Evolutionary conservation across 2,113 vertebrate genomes (phyloP).

Genomic region (Callionymus lyra): DNA sequence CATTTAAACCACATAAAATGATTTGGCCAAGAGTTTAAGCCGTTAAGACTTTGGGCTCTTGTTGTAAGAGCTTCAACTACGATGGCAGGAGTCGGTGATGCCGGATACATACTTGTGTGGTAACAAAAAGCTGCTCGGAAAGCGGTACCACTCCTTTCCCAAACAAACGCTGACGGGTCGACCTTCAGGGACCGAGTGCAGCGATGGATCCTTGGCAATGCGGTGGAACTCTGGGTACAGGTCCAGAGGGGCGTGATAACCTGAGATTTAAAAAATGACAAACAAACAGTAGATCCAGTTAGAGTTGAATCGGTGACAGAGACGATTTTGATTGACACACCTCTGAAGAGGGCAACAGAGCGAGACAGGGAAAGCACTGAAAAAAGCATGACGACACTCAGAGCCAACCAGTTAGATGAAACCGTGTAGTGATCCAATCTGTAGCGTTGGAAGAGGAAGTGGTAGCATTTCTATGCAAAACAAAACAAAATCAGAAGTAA

Average conservation of each 20-base stretch:
- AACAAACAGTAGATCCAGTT: not conserved
- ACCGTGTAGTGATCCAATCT: slow-evolving; percentile 92
- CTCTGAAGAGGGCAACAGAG: slow-evolving; percentile 89
- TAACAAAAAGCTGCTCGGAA: slow-evolving; percentile 92
- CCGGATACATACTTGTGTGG: slow-evolving; percentile 82
- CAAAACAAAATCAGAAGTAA: slow-evolving; percentile 10
- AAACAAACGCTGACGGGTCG: slow-evolving; percentile 84
- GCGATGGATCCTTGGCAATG: slow-evolving; percentile 80
- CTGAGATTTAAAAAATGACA: slow-evolving; percentile 57
- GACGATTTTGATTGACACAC: slow-evolving; percentile 45
- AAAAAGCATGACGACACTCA: slow-evolving; percentile 78
- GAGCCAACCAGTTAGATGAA: slow-evolving; percentile 90
- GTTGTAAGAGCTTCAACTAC: too few relatives aligned
- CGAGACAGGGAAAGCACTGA: slow-evolving; percentile 83
- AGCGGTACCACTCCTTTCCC: slow-evolving; percentile 96
- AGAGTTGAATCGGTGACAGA: not conserved
- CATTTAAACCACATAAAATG: too few relatives aligned
- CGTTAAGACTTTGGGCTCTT: too few relatives aligned
- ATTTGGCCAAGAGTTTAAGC: too few relatives aligned
- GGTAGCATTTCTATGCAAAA: slow-evolving; percentile 98
- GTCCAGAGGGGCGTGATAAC: slow-evolving; percentile 92
- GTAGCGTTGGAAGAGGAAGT: slow-evolving; percentile 93
- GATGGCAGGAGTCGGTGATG: too few relatives aligned
- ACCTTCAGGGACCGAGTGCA: slow-evolving; percentile 82
- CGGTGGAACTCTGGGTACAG: slow-evolving; percentile 93